These are phyloP conservation scores for Agapornis roseicollis DNA, from an alignment of 2,113 vertebrate genomes.

Conservation along the genomic window DNA sequence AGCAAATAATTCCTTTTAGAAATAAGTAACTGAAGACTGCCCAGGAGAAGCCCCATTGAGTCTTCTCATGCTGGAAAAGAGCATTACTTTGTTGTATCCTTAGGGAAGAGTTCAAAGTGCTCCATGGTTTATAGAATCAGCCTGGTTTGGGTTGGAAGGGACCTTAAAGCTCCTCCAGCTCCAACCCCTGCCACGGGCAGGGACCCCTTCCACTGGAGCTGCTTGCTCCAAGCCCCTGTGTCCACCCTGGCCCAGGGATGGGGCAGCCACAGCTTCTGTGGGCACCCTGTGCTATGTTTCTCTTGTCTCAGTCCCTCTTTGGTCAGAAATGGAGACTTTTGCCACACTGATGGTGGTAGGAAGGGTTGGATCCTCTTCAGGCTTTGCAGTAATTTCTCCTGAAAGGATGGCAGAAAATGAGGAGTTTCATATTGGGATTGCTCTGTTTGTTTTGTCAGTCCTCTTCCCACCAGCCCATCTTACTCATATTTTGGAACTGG, in stretches of 20 bases:
- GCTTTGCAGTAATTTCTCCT: background rate
- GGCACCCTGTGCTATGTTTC: background rate
- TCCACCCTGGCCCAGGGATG: background rate
- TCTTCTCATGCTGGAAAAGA: background rate
- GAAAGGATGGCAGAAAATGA: background rate
- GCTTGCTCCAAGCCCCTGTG: background rate
- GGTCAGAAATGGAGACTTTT: background rate
- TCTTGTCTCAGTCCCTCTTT: background rate
- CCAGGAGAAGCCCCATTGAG: background rate
- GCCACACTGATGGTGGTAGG: rapidly evolving
- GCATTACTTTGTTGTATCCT: background rate
- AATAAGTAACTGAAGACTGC: background rate
- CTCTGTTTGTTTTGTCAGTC: rapidly evolving
- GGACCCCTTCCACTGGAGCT: background rate
- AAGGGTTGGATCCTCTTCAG: background rate
- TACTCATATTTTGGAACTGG: too few relatives aligned
- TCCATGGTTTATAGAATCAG: background rate
- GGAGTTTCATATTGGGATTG: background rate
- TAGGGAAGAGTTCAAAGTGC: background rate
- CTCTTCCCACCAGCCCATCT: background rate
- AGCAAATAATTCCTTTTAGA: background rate
- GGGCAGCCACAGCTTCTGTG: background rate
- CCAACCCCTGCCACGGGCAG: background rate
- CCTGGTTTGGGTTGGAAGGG: background rate
- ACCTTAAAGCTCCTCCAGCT: background rate